phyloP scores from a whole-genome alignment of 2,797 vertebrate species.

The Karalla daura region DNA sequence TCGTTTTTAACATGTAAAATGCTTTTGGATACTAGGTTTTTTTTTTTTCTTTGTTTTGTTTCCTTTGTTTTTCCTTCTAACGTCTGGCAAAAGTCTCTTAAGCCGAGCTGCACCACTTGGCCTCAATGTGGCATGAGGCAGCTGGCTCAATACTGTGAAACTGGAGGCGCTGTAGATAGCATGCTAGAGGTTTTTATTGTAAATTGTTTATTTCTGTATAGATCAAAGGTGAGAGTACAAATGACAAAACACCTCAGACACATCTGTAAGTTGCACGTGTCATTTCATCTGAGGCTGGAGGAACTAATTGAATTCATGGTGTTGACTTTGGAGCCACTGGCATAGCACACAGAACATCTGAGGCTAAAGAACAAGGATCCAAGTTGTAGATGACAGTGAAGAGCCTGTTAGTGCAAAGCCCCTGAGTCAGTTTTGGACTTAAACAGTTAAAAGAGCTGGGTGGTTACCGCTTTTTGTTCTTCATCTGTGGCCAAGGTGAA shows the following conservation, averaged over 20 bases:
- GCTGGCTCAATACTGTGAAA: slow-evolving; percentile 87
- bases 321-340: slow-evolving; percentile 39
- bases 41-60: slow-evolving; percentile 32
- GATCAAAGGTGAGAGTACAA: slow-evolving; percentile 78
- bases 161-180: slow-evolving; percentile 86
- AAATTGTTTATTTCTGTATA: slow-evolving; percentile 85
- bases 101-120: slow-evolving; percentile 72
- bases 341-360: slow-evolving; percentile 27
- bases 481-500: slow-evolving; percentile 3
- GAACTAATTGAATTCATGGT: slow-evolving; percentile 39
- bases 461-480: neutral
- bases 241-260: slow-evolving; percentile 72
- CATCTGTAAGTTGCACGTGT: slow-evolving; percentile 69
- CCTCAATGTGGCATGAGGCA: slow-evolving; percentile 64
- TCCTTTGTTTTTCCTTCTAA: slow-evolving; percentile 53
- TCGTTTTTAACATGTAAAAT: slow-evolving; percentile 83
- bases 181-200: slow-evolving; percentile 82
- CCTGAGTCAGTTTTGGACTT: neutral
- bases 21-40: slow-evolving; percentile 75
- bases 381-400: slow-evolving; percentile 32
- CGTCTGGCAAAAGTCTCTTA: slow-evolving; percentile 78
- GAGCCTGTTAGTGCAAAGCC: slow-evolving; percentile 32
- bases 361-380: slow-evolving; percentile 60
- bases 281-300: slow-evolving; percentile 65
- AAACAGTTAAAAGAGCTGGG: slow-evolving; percentile 14